These are phyloP conservation scores for Acanthosepion lycidas DNA, from an alignment of 2,888 invertebrate genomes.

Conservation along the genomic window DNA sequence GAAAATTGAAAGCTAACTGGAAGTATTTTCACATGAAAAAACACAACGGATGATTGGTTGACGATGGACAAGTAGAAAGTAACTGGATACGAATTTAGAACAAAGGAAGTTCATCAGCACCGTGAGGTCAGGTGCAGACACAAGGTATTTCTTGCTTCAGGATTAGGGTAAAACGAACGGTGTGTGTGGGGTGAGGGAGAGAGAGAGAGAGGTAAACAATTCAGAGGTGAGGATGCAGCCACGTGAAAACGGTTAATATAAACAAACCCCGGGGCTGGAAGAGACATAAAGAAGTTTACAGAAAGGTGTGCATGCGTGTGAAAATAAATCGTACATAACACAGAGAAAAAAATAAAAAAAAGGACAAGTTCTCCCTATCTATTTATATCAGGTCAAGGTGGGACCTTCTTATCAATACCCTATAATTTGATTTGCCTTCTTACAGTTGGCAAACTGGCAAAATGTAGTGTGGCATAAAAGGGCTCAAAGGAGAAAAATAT, in stretches of 20 bases:
- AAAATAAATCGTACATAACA: neutral
- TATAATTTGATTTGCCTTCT: too few species aligned
- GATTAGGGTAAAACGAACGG: neutral
- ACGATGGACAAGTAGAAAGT: neutral
- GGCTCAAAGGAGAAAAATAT: too few species aligned
- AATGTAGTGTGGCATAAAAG: too few species aligned
- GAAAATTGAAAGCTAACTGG: neutral
- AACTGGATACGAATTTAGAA: neutral
- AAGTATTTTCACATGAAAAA: neutral
- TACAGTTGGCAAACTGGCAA: too few species aligned
- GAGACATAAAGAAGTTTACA: neutral
- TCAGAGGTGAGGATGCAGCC: neutral
- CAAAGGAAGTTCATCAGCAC: neutral
- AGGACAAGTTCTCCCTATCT: neutral
- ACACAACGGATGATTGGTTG: neutral
- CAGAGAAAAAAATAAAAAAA: too few species aligned
- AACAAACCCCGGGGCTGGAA: neutral
- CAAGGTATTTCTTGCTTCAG: neutral
- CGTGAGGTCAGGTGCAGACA: neutral
- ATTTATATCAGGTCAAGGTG: neutral
- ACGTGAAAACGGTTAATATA: neutral
- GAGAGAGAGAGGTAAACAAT: neutral
- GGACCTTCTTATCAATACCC: too few species aligned
- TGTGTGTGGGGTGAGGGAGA: too few species aligned
- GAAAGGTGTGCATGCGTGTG: neutral